These are phyloP conservation scores for Cnemophilus loriae DNA, from an alignment of 2,113 vertebrate species.

Conservation along the genomic window DNA sequence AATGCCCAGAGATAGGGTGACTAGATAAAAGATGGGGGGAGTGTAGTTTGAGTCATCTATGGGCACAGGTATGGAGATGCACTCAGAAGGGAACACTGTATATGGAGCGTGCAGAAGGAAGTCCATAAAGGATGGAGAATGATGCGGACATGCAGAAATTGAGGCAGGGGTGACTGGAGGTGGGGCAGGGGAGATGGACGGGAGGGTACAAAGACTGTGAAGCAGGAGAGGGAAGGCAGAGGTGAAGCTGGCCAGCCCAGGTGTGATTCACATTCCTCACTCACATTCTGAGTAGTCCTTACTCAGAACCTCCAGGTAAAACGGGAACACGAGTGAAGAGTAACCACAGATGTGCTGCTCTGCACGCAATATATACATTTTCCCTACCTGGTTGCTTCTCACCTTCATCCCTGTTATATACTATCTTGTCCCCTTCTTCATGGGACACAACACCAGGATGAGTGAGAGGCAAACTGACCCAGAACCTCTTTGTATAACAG, in stretches of 20 bases:
- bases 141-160: neutral
- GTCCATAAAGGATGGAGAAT: neutral
- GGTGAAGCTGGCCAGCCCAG: neutral
- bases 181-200: neutral
- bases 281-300: neutral
- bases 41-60: neutral
- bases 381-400: neutral
- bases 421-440: neutral
- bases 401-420: neutral
- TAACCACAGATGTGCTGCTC: neutral
- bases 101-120: neutral
- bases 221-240: neutral
- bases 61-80: neutral
- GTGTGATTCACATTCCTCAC: neutral
- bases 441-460: accelerated
- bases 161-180: neutral
- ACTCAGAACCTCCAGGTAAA: neutral
- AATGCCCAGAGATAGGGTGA: neutral
- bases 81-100: neutral
- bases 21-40: neutral
- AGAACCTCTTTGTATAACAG: neutral
- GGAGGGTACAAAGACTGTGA: neutral
- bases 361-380: neutral
- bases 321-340: neutral
- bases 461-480: neutral